Evolutionary conservation across 2,888 invertebrate species (phyloP), one percentile per base, ranked within the genome.

Genomic region (Ptychoptera contaminata): DNA sequence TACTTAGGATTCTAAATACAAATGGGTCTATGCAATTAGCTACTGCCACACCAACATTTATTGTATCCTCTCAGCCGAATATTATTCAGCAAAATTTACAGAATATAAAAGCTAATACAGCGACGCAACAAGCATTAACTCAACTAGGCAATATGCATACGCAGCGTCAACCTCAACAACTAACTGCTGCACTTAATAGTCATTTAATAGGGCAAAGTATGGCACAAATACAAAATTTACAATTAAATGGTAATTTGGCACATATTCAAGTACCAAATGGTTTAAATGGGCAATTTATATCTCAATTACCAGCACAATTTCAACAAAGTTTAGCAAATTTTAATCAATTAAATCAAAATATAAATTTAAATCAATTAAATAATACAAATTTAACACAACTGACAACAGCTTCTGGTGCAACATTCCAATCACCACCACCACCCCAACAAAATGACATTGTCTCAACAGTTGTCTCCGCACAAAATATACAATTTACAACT

Each of bases 1-100:
- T 75, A 47, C 67, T 77, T 37, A 67, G 77, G 47, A 75, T 78
- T 45, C 67, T 77, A 38, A 74, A 76, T 42, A 67, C 71, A 12
- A 77, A 77, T 59, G 75, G 76, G 42, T 68, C 71, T 55, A 72
- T 73, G 61, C 65, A 73, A 51, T 62, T 71, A 53, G 68, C 71
- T 11, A 62, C 71, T 46, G 68, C 71, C 42, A 23, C 23, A 23
- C 67, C 70, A 31, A 70, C 71, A 41, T 68, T 67, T 47, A 67
- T 68, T 46, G 64, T 66, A 34, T 67, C 67, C 32, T 67, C 66
- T 40, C 66, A 66, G 55, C 65, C 65, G 23, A 66, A 67, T 53
- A 56, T 67, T 41, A 65, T 67, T 44, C 67, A 67, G 45, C 66
- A 65, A 53, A 63, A 60, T 45, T 58, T 65, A 47, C 65, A 65